Base-by-base conservation (phyloP, 1,140 invertebrate genomes). In the Homarus americanus region DNA sequence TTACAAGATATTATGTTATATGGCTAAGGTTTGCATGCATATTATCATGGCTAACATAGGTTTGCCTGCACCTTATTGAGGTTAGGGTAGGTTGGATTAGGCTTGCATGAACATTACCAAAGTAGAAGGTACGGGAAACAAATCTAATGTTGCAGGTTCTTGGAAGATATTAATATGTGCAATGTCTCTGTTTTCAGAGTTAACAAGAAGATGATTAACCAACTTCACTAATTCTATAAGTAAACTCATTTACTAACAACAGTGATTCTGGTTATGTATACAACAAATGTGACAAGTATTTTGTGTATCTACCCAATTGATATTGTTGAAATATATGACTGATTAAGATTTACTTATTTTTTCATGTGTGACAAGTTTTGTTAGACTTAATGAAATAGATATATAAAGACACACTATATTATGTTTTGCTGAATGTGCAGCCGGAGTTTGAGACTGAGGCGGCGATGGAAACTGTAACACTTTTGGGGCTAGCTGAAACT, bases 381-480 rank as follows among this genome's bases (percentile, higher is more conserved):
- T n/a, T n/a, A n/a, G n/a, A n/a, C n/a, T n/a, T n/a, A n/a, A n/a
- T n/a, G n/a, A n/a, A n/a, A n/a, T n/a, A n/a, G n/a, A n/a, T n/a
- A n/a, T n/a, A n/a, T n/a, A n/a, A n/a, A n/a, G n/a, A n/a, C n/a
- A n/a, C n/a, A n/a, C n/a, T n/a, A n/a, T 2, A 63, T 41, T n/a
- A 38, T 66, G 36, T 72, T 20, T 41, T 66, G 82, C 4, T 28
- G 15, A 44, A 0, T 41, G 36, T 72, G 3, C 82, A 84, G 82
- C 82, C 82, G 63, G 32, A 40, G 82, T 40, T 41, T 84, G 36
- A 84, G 82, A 58, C 58, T 9, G 82, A 66, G 82, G 58, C 10
- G 32, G 58, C 53, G 82, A 38, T 84, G 82, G 82, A 53, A 58
- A 20, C 66, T 10, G 38, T 72, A 36, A 84, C 82, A 41, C 28